A percentile compares a stretch with the other conserved stretches of the same genome.
Evolutionary conservation across 2,888 invertebrate species (phyloP).

Genomic region (Folsomia manolachei): DNA sequence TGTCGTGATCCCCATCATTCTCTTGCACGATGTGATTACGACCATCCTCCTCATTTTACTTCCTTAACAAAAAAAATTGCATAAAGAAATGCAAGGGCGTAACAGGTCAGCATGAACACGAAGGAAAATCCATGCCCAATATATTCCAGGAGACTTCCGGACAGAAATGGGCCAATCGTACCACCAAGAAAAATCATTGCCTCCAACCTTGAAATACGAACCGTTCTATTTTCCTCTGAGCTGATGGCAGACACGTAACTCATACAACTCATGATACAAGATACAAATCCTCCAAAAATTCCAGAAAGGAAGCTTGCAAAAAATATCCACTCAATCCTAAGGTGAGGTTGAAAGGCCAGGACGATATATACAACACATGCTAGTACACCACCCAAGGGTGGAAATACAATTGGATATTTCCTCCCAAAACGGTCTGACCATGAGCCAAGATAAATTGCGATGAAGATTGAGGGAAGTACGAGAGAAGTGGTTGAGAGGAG

Average conservation of each 20-base stretch:
- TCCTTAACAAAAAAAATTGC: constrained; percentile 51
- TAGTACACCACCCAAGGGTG: constrained; percentile 54
- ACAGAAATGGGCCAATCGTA: constrained; percentile 54
- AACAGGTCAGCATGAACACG: constrained; percentile 52
- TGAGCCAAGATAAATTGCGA: constrained; percentile 51
- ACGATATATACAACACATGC: constrained; percentile 52
- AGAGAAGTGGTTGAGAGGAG: constrained; percentile 51
- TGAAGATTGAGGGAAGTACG: constrained; percentile 52
- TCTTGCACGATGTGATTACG: background rate
- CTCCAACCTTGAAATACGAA: constrained; percentile 56
- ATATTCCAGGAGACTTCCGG: constrained; percentile 53
- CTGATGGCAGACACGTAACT: constrained; percentile 54
- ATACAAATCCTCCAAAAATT: constrained; percentile 55
- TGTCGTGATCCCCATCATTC: constrained; percentile 19
- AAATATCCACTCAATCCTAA: constrained; percentile 53
- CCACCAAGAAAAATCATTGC: constrained; percentile 56
- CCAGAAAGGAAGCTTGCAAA: constrained; percentile 55
- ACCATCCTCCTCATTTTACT: constrained; percentile 28
- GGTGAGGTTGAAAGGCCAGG: constrained; percentile 52
- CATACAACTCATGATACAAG: constrained; percentile 55
- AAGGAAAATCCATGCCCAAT: constrained; percentile 54
- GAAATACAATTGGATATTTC: constrained; percentile 55
- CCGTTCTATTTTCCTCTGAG: constrained; percentile 52
- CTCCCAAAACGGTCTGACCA: constrained; percentile 55
- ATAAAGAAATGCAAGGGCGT: constrained; percentile 53